These are phyloP conservation scores for Molorchus minor DNA, from an alignment of 2,888 invertebrate genomes.

Conservation along the genomic window DNA sequence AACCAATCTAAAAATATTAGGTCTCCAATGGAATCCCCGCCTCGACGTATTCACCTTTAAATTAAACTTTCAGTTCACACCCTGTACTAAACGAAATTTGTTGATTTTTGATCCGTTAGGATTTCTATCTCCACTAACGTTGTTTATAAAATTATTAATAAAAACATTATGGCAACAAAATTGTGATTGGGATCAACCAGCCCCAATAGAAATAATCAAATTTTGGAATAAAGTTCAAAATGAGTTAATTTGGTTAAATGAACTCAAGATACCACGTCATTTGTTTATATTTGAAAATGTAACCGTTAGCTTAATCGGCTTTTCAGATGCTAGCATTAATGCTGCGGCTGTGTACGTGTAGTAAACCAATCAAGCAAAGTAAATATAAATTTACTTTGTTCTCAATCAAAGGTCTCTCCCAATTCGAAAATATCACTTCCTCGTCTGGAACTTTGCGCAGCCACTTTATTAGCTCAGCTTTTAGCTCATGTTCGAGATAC, in stretches of 20 bases:
- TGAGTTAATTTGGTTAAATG: slow-evolving; percentile 1
- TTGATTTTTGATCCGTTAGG: slow-evolving; percentile 26
- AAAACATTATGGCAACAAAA: slow-evolving; percentile 5
- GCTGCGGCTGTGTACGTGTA: not conserved
- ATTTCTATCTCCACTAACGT: slow-evolving; percentile 19
- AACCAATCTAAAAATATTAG: not conserved
- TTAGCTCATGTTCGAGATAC: not conserved
- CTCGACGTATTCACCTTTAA: not conserved
- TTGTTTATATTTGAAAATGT: not conserved
- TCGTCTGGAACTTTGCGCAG: slow-evolving; percentile 5
- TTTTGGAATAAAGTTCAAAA: not conserved
- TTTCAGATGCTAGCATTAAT: not conserved
- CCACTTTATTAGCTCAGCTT: not conserved
- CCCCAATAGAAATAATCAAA: not conserved
- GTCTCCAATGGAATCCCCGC: not conserved
- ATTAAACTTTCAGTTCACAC: not conserved
- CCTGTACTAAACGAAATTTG: too few species aligned
- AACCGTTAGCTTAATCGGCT: not conserved
- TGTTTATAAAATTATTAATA: slow-evolving; percentile 21
- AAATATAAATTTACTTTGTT: not conserved
- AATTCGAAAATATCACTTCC: not conserved
- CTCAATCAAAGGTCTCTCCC: not conserved
- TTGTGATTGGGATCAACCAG: slow-evolving; percentile 2
- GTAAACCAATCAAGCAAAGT: not conserved
- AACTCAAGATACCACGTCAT: too few species aligned